Base-by-base conservation (phyloP, 2,797 vertebrate genomes). In the Capromys pilorides region DNA sequence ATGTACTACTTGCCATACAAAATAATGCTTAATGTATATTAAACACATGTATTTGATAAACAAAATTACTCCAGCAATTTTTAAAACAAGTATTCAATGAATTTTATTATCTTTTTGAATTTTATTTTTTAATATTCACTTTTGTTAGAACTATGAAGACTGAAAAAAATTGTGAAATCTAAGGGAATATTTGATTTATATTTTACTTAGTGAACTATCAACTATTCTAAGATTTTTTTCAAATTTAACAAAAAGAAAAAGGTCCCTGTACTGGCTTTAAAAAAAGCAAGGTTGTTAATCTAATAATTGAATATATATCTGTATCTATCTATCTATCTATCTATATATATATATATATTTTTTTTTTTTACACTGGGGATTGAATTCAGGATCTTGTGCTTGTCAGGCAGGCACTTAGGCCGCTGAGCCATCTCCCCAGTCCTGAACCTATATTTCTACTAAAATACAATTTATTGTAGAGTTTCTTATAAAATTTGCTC, bases 51-150 rank as follows among this genome's bases (percentile, higher is more conserved):
- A 69, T 31, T 86, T 51, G 41, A 86, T 77, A 88, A 90, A 61
- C 49, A 82, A 94, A 95, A 80, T 93, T 93, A 91, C 78, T 93
- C 31, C 67, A 94, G 64, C 13, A 92, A 41, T 33, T 92, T 96
- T 93, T 75, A 71, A 92, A 66, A 77, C n/a, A 86, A 86, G n/a
- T 82, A 73, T 86, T 94, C 73, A 86, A 85, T 84, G 7, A 88
- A 93, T 51, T 77, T 82, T 69, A 86, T 61, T 90, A 45, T 45
- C 45, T 45, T 45, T 45, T 45, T 87, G 10, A 86, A 93, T 51
- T 78, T 82, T 69, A 87, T 54, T 90, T 87, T 75, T 77, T 51
- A 86, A 36, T 69, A 86, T 78, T 85, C 89, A 41, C 41, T 91
- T 89, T 86, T 89, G 28, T 49, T 89, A 86, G 9, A 93, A 93